phyloP scores from a whole-genome alignment of 2,113 vertebrate species.

The Saguinus imperator region DNA sequence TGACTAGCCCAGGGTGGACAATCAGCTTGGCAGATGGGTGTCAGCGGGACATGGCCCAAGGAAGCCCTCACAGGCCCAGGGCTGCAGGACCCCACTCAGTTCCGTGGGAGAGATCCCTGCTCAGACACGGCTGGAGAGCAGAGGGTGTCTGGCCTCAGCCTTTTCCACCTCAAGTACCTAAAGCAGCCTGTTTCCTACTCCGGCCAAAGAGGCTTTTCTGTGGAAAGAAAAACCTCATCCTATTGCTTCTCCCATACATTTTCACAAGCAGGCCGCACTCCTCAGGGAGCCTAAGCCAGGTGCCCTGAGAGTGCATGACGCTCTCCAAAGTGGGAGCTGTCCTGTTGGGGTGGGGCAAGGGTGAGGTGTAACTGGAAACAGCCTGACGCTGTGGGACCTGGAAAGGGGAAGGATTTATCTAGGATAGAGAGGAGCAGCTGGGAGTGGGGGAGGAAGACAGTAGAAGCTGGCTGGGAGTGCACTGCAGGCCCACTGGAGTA shows the following conservation, averaged over 20 bases:
- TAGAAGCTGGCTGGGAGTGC: neutral
- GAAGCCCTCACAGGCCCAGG: neutral
- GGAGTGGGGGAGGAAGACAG: too few species aligned
- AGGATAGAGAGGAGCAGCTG: neutral
- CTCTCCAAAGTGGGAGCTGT: neutral
- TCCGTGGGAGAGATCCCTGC: neutral
- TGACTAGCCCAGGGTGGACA: neutral
- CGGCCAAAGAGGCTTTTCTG: neutral
- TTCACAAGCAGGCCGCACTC: neutral
- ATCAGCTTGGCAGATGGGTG: neutral
- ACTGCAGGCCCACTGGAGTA: neutral
- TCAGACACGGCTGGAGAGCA: neutral
- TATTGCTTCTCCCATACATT: neutral
- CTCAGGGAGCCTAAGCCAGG: neutral
- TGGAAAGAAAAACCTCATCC: neutral
- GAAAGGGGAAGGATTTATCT: too few species aligned
- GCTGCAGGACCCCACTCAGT: fast-evolving
- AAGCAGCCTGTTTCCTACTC: neutral
- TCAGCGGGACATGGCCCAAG: neutral
- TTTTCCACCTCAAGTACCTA: neutral
- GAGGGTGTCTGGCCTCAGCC: neutral
- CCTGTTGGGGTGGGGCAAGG: neutral
- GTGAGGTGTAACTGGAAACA: neutral
- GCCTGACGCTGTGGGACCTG: neutral
- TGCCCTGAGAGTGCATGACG: neutral